phyloP scores from a whole-genome alignment of 2,797 vertebrate genomes.

The Momotus momota region DNA sequence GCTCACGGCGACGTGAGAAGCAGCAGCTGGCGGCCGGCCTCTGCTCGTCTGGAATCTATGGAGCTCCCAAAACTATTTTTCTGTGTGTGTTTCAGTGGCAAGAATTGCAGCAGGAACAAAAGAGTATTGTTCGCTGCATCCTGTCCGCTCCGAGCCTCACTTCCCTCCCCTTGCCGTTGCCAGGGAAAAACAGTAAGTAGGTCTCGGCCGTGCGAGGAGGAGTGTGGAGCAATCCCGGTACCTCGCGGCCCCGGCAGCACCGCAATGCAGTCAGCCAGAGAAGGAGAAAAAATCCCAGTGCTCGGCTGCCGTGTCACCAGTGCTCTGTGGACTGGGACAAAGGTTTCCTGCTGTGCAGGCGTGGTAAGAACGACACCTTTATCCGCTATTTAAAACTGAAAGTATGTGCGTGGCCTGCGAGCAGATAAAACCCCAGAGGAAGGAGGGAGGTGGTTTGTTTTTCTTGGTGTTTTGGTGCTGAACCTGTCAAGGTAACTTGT shows the following conservation, averaged over 20 bases:
- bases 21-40: neutral
- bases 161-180: neutral
- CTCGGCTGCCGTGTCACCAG: neutral
- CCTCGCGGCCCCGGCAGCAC: neutral
- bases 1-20: neutral
- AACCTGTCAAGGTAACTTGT: neutral
- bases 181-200: neutral
- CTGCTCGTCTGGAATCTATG: accelerated
- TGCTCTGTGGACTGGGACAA: neutral
- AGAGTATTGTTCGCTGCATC: neutral
- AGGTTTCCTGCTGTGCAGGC: neutral
- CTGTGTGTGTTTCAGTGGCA: neutral
- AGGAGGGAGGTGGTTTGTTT: neutral
- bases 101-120: neutral
- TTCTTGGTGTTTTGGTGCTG: neutral
- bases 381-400: neutral
- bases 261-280: neutral
- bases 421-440: neutral
- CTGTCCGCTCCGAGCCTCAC: neutral
- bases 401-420: accelerated
- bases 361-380: neutral
- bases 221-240: neutral
- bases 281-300: accelerated
- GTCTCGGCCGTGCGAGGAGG: neutral
- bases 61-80: neutral